phyloP scores from a whole-genome alignment of 1,140 invertebrate genomes.

The Probaryconus sp. region DNA sequence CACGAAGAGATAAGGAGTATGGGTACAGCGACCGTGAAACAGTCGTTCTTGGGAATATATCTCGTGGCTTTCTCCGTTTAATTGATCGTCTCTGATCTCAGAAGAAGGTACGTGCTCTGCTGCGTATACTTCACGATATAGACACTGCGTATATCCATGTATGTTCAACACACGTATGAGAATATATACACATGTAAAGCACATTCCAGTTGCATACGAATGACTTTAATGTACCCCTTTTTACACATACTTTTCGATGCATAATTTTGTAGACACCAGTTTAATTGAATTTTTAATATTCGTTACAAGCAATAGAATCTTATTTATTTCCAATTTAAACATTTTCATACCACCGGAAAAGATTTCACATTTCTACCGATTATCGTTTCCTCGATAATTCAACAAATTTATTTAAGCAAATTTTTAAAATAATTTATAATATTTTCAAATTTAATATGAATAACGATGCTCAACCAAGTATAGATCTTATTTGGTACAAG shows the following conservation, averaged over 20 bases:
- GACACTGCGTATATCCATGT: conserved; percentile 17
- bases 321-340: too few relatives aligned
- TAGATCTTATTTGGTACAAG: conserved; percentile 30
- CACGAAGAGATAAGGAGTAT: conserved; percentile 42
- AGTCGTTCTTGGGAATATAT: conserved; percentile 67
- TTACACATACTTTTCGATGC: background rate
- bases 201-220: conserved; percentile 18
- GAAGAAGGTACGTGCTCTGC: conserved; percentile 49
- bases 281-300: too few relatives aligned
- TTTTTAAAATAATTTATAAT: too few relatives aligned
- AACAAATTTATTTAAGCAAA: too few relatives aligned
- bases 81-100: conserved; percentile 68
- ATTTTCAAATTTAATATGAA: conserved; percentile 1
- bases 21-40: conserved; percentile 49
- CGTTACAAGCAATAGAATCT: too few relatives aligned
- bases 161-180: background rate
- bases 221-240: conserved; percentile 12
- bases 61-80: conserved; percentile 71
- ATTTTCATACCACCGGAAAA: too few relatives aligned
- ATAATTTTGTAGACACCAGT: conserved; percentile 2
- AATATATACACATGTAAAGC: conserved; percentile 1
- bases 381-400: too few relatives aligned
- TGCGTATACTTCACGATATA: conserved; percentile 45
- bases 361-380: too few relatives aligned
- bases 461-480: conserved; percentile 15